A percentile compares a stretch with the other conserved stretches of the same genome.
These are phyloP conservation scores for Ailurus styani DNA, from an alignment of 2,113 vertebrate species.

Conservation along the genomic window DNA sequence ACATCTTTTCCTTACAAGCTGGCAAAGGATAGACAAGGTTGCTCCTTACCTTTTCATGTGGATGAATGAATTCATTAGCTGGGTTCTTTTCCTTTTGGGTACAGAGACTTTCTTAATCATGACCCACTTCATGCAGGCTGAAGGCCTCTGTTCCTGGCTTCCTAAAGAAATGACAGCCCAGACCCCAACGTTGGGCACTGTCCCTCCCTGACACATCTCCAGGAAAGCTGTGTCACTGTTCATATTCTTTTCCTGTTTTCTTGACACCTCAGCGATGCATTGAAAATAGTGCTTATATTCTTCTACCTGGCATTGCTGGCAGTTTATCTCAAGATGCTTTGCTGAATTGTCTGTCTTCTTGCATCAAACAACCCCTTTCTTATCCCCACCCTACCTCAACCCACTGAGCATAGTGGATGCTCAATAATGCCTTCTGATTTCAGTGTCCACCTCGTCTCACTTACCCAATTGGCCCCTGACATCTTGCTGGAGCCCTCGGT, in stretches of 20 bases:
- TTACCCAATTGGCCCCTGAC: too few relatives aligned
- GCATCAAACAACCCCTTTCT: too few relatives aligned
- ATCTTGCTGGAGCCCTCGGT: background rate
- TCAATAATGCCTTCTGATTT: background rate
- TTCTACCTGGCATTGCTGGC: background rate
- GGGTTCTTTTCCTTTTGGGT: background rate
- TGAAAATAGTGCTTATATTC: background rate
- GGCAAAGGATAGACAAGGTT: background rate
- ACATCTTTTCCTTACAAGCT: rapidly evolving
- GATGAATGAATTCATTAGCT: background rate
- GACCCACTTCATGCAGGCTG: too few relatives aligned
- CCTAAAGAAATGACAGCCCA: background rate
- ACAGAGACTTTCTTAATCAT: background rate
- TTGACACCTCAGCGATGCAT: background rate
- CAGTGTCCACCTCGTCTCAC: background rate
- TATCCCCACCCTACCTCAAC: background rate
- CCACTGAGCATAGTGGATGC: background rate
- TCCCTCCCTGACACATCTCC: background rate
- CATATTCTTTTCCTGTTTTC: background rate
- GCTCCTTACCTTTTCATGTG: background rate
- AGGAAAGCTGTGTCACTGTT: background rate
- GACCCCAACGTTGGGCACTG: too few relatives aligned
- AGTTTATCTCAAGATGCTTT: background rate
- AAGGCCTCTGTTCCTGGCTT: background rate
- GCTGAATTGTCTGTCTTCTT: background rate